Evolutionary conservation across 2,113 vertebrate species (phyloP).

Genomic region (Pan troglodytes): NHGRI_mPanTro3-v2.1_pri NC_072411.2:44675001-44675500

Average conservation of each 20-base stretch:
- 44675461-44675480: background rate
- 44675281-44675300: background rate
- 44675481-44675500: background rate
- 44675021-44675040: too few relatives aligned
- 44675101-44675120: background rate
- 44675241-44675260: background rate
- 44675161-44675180: background rate
- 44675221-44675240: background rate
- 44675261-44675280: background rate
- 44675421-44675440: too few relatives aligned
- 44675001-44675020: too few relatives aligned
- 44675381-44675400: too few relatives aligned
- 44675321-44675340: too few relatives aligned
- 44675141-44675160: background rate
- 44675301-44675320: too few relatives aligned
- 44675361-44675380: too few relatives aligned
- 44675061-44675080: too few relatives aligned
- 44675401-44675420: too few relatives aligned
- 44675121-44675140: background rate
- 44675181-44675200: background rate
- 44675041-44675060: too few relatives aligned
- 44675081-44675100: too few relatives aligned
- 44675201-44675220: background rate
- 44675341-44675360: too few relatives aligned
- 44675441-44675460: background rate